Base-by-base conservation (phyloP, 2,797 vertebrate species). In the Enteromius trimaculatus region DNA sequence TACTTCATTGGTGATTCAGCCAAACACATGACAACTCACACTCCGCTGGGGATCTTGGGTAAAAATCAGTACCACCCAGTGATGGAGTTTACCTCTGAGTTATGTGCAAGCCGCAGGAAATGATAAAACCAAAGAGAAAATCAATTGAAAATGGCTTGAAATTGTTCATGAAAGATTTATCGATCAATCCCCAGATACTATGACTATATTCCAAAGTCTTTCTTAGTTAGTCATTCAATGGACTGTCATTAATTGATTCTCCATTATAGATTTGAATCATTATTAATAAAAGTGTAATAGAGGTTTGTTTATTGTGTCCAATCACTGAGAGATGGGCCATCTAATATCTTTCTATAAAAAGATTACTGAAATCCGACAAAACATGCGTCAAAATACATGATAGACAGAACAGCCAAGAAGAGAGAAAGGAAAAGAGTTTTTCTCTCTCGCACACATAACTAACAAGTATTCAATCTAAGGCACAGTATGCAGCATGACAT, bases 321-420 rank as follows among this genome's bases (percentile, higher is more conserved):
- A 65, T 53, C 19, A 26, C 70, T 53, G 34, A 81, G 5, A 65
- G 37, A 78, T 64, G 39, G 44, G 39, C 42, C 10, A 77, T 64
- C 17, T 39, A 85, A 85, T 80, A 31, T 68, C 34, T 29, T 76
- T 58, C n/a, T 8, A 55, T 75, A 13, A 66, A 66, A 75, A 42
- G 17, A 68, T 75, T 72, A 53, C 26, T 39, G 51, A 64, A 85
- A 71, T n/a, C 31, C 51, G 71, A 75, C 60, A 58, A 26, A 66
- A 71, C 72, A 11, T 17, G 23, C 26, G 37, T 80, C 26, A 64
- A 62, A 44, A 51, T 3, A 82, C 19, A 51, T 16, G 26, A 77
- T 17, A 23, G 51, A 53, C n/a, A 70, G 37, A 31, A 21, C 6
- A 42, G 9, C 8, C 31, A 66, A 79, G 13, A 55, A 71, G 3